phyloP scores from a whole-genome alignment of 2,888 invertebrate species.

The Stenichneumon culpator region DNA sequence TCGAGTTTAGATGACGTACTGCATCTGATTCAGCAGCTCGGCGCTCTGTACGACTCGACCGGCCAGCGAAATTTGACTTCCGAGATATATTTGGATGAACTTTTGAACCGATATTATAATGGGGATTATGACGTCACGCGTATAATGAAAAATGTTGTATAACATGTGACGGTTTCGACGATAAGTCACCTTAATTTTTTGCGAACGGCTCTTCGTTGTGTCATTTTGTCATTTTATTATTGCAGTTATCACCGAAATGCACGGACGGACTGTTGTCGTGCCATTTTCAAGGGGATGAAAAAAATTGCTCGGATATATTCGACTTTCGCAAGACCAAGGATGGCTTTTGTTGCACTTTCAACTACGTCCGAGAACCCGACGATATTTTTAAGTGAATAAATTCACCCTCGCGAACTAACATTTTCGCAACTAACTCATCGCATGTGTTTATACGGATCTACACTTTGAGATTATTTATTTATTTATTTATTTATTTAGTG shows the following conservation, averaged over 20 bases:
- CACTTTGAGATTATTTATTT: too few species aligned
- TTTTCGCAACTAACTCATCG: too few species aligned
- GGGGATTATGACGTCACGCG: conserved; percentile 72
- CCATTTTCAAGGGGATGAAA: conserved; percentile 83
- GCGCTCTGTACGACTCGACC: conserved; percentile 71
- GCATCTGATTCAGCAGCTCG: conserved; percentile 67
- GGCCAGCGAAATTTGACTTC: not conserved
- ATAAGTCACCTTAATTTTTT: not conserved
- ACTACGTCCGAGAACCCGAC: conserved; percentile 81
- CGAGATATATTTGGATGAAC: conserved; percentile 53
- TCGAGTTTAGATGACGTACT: conserved; percentile 65
- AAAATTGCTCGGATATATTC: conserved; percentile 84
- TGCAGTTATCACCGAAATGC: conserved; percentile 86
- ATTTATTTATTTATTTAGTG: too few species aligned
- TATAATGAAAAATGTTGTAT: conserved; percentile 74
- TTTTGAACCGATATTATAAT: conserved; percentile 69
- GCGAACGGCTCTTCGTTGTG: not conserved
- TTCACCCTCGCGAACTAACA: not conserved
- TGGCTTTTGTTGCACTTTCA: conserved; percentile 88
- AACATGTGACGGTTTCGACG: not conserved
- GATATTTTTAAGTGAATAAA: conserved; percentile 72
- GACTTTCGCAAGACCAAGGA: conserved; percentile 85
- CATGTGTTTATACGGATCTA: not conserved
- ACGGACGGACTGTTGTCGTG: conserved; percentile 86
- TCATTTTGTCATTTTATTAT: not conserved